Conservation (phyloP, 2,113 vertebrate species). For the Rhea americana region DNA sequence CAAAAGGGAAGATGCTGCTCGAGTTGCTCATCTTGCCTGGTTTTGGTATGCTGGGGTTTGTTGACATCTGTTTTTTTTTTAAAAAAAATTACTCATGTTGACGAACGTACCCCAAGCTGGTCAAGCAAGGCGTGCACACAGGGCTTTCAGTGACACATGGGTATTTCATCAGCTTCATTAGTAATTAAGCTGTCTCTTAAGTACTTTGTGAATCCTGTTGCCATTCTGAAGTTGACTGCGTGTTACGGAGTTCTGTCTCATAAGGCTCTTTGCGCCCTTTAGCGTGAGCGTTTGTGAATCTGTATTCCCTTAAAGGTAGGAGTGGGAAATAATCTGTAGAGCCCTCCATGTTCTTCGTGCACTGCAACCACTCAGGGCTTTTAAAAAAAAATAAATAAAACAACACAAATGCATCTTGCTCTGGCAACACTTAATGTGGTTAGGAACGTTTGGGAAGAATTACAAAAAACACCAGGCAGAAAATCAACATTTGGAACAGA, state of each 20-base stretch:
- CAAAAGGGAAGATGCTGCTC: neutral
- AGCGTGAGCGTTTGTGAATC: neutral
- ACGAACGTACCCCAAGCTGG: rapidly evolving
- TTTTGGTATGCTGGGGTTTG: neutral
- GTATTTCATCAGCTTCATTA: neutral
- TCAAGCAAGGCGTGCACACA: rapidly evolving
- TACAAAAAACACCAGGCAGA: neutral
- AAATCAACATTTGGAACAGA: neutral
- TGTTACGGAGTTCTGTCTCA: neutral
- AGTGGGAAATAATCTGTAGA: neutral
- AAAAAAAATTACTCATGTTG: rapidly evolving
- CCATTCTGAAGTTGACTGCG: neutral
- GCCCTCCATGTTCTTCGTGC: rapidly evolving
- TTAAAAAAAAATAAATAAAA: neutral
- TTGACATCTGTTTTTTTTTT: neutral
- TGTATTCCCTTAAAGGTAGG: rapidly evolving
- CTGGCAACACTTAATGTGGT: neutral
- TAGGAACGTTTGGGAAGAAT: neutral
- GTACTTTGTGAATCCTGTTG: neutral
- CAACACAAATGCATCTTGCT: neutral
- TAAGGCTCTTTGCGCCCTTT: neutral
- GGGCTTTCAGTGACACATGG: neutral
- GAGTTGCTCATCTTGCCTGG: rapidly evolving
- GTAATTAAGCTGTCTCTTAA: neutral
- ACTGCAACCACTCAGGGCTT: neutral